These are phyloP conservation scores for Adoxophyes honmai DNA, from an alignment of 1,140 invertebrate species.

Conservation along the genomic window DNA sequence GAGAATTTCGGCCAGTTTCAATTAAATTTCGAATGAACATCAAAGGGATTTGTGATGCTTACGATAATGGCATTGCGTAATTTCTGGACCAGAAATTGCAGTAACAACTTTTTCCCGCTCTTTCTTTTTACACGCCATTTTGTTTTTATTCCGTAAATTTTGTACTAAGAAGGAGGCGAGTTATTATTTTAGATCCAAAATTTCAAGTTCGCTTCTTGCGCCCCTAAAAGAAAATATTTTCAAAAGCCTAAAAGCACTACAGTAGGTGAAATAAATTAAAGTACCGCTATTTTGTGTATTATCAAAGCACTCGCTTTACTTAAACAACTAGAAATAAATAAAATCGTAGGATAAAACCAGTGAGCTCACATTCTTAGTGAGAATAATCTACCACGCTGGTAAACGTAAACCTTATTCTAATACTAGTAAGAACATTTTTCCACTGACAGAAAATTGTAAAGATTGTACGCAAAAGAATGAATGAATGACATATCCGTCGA, in stretches of 20 bases:
- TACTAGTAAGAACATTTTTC: background rate
- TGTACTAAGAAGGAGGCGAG: no score
- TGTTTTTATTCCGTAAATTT: conserved; percentile 1
- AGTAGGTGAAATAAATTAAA: background rate
- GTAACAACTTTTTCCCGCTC: background rate
- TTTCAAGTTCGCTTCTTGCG: no score
- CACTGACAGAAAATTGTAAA: background rate
- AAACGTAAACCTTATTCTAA: background rate
- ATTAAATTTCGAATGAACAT: conserved; percentile 14
- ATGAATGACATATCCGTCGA: conserved; percentile 14
- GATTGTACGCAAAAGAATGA: background rate
- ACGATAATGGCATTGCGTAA: no score
- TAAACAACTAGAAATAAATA: background rate
- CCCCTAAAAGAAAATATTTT: background rate
- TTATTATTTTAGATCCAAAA: background rate
- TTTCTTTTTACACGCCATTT: background rate
- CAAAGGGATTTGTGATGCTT: conserved; percentile 3
- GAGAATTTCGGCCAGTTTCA: conserved; percentile 9
- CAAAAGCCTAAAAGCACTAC: background rate
- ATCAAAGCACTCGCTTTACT: background rate
- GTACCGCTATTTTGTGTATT: background rate
- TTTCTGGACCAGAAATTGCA: no score
- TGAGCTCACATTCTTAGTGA: background rate
- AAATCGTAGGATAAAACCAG: background rate
- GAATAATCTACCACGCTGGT: background rate